A percentile compares a stretch with the other conserved stretches of the same genome.
phyloP scores from a whole-genome alignment of 2,113 vertebrate genomes.

The Hoplias malabaricus region DNA sequence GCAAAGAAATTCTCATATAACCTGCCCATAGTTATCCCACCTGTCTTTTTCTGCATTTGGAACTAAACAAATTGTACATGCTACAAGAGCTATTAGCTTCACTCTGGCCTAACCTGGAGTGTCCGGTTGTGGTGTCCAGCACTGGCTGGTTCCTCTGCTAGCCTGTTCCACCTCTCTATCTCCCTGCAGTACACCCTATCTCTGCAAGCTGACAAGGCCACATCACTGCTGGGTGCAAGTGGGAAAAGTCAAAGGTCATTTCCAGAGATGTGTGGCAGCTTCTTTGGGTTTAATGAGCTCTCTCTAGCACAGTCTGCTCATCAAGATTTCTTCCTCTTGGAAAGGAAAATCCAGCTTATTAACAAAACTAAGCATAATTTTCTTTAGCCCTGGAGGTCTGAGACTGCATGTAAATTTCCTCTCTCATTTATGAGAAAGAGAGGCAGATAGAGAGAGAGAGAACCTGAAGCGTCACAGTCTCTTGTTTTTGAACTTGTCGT shows the following conservation, averaged over 20 bases:
- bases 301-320: conserved; percentile 19
- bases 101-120: not conserved
- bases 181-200: conserved; percentile 6
- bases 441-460: not conserved
- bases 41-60: not conserved
- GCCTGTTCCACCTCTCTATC: not conserved
- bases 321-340: conserved; percentile 1
- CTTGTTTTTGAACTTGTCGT: conserved; percentile 62
- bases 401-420: conserved; percentile 35
- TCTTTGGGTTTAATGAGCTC: conserved; percentile 40
- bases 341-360: conserved; percentile 41
- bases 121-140: conserved; percentile 19
- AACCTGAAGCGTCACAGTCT: not conserved
- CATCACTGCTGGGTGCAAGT: conserved; percentile 23
- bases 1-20: not conserved
- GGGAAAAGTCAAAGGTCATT: conserved; percentile 32
- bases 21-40: not conserved
- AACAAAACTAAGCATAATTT: conserved; percentile 22
- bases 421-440: conserved; percentile 6
- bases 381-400: not conserved
- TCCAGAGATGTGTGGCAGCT: not conserved
- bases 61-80: not conserved
- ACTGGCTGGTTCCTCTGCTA: conserved; percentile 15
- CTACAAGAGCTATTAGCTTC: not conserved
- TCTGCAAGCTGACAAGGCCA: not conserved